Percentiles rank a stretch among this genome's conserved stretches.
Conservation (phyloP, 2,888 invertebrate genomes). For the Ceramica pisi region DNA sequence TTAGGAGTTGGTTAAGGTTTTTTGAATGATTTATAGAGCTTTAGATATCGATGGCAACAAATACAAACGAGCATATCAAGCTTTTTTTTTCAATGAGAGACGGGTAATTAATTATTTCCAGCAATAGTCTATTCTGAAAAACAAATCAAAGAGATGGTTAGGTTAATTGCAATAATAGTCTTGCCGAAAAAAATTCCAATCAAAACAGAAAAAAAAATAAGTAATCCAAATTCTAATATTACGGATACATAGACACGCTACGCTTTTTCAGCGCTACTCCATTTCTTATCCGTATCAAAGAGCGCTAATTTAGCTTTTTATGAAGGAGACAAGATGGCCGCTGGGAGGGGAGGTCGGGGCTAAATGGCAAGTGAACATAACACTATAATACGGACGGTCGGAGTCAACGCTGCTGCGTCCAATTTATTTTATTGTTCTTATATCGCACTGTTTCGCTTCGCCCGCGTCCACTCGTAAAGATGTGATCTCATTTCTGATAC, state of each 20-base stretch:
- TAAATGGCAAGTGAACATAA: conserved; percentile 66
- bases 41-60: background rate
- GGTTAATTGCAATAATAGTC: no score
- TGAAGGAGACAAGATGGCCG: conserved; percentile 57
- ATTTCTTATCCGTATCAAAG: conserved; percentile 49
- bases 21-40: background rate
- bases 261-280: conserved; percentile 14
- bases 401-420: conserved; percentile 70
- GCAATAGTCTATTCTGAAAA: background rate
- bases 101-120: no score
- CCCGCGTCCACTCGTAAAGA: conserved; percentile 75
- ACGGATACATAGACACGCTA: conserved; percentile 2
- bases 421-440: conserved; percentile 83
- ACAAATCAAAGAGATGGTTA: no score
- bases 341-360: conserved; percentile 53
- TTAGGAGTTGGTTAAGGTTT: background rate
- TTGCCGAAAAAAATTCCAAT: background rate
- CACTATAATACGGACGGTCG: conserved; percentile 56
- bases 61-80: no score
- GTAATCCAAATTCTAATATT: conserved; percentile 20
- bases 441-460: conserved; percentile 70
- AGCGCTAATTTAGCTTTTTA: conserved; percentile 61
- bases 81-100: no score
- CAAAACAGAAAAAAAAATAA: background rate
- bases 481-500: conserved; percentile 73